Evolutionary conservation across 2,888 invertebrate genomes (phyloP).

Genomic region (Drosophila lutescens): DNA sequence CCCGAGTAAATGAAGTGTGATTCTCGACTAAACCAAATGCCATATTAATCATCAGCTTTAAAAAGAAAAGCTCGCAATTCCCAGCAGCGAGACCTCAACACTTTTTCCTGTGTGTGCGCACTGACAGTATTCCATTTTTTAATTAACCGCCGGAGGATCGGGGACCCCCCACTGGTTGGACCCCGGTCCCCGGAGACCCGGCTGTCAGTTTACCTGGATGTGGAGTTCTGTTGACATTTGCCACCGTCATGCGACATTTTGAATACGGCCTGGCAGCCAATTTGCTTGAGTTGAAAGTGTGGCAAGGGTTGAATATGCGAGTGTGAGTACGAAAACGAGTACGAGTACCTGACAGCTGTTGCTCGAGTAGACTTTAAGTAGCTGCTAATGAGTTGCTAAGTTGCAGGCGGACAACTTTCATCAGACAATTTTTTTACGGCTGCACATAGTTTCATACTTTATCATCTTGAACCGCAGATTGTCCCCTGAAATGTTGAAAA

Average conservation of each 20-base stretch:
- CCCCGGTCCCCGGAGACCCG: conserved; percentile 32
- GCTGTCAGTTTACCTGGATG: conserved; percentile 53
- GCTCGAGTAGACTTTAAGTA: conserved; percentile 77
- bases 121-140: conserved; percentile 55
- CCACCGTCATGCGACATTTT: conserved; percentile 69
- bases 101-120: conserved; percentile 31
- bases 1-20: conserved; percentile 63
- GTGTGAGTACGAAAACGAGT: conserved; percentile 10
- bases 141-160: conserved; percentile 71
- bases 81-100: conserved; percentile 45
- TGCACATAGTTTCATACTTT: conserved; percentile 1
- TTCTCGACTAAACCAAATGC: conserved; percentile 37
- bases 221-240: conserved; percentile 72
- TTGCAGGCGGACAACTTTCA: conserved; percentile 40
- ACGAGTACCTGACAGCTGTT: conserved; percentile 66
- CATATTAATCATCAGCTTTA: conserved; percentile 46
- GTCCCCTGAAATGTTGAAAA: background rate
- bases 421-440: conserved; percentile 20
- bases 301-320: conserved; percentile 18
- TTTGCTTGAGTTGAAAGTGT: conserved; percentile 9
- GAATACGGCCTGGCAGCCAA: conserved; percentile 42
- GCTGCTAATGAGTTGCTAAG: conserved; percentile 72
- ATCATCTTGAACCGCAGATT: background rate
- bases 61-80: conserved; percentile 37
- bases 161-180: conserved; percentile 15